Conservation (phyloP, 2,113 vertebrate genomes). For the Terrapene triunguis region DNA sequence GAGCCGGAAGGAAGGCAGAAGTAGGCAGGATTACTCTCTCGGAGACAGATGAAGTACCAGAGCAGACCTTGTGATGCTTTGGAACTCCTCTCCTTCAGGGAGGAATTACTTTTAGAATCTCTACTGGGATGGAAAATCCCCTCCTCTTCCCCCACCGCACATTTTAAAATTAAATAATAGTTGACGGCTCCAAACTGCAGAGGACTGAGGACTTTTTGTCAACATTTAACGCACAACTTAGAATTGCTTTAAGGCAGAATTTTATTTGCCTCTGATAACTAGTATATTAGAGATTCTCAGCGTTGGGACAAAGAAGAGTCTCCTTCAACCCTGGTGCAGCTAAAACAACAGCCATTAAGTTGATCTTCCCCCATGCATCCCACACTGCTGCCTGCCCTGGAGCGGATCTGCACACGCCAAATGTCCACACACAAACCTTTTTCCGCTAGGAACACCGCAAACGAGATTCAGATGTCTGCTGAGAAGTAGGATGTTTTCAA, state of each 20-base stretch:
- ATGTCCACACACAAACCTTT: neutral
- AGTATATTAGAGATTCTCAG: neutral
- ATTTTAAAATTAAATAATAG: neutral
- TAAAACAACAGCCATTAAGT: neutral
- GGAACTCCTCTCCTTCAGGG: neutral
- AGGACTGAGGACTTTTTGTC: neutral
- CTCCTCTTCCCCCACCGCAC: neutral
- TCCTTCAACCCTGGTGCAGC: no score
- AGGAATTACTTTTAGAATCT: neutral
- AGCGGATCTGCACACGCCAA: neutral
- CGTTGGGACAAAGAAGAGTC: neutral
- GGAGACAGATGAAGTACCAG: neutral
- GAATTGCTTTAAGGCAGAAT: neutral
- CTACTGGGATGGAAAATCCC: neutral
- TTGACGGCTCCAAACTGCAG: neutral
- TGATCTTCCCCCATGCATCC: neutral
- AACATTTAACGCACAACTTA: neutral
- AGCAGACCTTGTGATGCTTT: neutral
- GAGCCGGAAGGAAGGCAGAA: neutral
- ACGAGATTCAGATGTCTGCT: constrained; percentile 8
- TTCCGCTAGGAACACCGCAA: neutral
- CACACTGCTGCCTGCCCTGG: neutral
- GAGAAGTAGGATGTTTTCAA: neutral
- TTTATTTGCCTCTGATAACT: neutral
- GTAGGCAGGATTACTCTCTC: neutral